Base-by-base conservation (phyloP, 2,797 vertebrate species). In the Pelobates cultripes region DNA sequence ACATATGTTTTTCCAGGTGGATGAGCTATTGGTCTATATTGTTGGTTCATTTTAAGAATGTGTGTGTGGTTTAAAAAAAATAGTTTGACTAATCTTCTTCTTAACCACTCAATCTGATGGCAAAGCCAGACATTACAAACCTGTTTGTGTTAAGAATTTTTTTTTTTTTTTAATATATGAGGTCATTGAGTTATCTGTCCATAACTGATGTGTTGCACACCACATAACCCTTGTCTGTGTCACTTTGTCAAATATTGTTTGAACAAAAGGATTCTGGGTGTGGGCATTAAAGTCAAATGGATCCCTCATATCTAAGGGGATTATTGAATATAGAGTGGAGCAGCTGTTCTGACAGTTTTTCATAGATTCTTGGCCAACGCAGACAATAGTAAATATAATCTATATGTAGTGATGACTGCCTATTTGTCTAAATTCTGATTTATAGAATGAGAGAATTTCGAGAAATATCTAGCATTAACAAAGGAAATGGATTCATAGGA, bases 311-410 rank as follows among this genome's bases (percentile, higher is more conserved):
- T 28, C 69, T 17, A 28, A 71, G 17, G 43, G 68, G 68, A 70
- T 70, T 70, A 70, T 70, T 43, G 15, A 47, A 40, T 71, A 28
- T 51, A 28, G 70, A 40, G 44, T 10, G 17, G 51, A 71, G 45
- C 44, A 51, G 70, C 70, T 71, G 70, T 71, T 47, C 43, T 51
- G 17, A 14, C 45, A 71, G 45, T 47, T n/a, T n/a, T 2, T 71
- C 5, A 71, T 71, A 51, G 43, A 45, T 43, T 70, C 43, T 69
- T 70, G 42, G 41, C 68, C 43, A 70, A 44, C 14, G 13, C 42
- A 43, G 42, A 57, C 55, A 57, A 57, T 6, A 6, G 55, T 12
- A 7, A 57, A 43, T 43, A 43, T 70, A 42, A 70, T 71, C 43
- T 71, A 17, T 51, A 51, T 9, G 44, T 15, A 4, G 13, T 47